These are phyloP conservation scores for Serrognathus titanus DNA, from an alignment of 2,888 invertebrate genomes.

Conservation along the genomic window DNA sequence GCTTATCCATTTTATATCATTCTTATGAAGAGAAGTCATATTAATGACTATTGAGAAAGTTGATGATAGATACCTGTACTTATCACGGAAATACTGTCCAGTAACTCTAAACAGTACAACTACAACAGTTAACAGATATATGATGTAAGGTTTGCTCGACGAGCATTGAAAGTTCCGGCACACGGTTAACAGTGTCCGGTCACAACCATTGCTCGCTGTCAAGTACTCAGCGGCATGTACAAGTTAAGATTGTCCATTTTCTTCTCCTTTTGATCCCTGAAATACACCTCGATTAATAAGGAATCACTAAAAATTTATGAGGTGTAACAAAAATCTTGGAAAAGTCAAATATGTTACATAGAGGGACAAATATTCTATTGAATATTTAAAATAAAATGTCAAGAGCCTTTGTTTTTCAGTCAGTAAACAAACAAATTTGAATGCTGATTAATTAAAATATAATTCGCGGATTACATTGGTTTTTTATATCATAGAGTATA, in stretches of 20 bases:
- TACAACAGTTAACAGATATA: constrained; percentile 46
- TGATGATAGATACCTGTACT: constrained; percentile 37
- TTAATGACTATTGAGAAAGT: neutral
- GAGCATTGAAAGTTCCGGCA: constrained; percentile 6
- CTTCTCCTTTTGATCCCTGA: constrained; percentile 85
- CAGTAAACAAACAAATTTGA: too few relatives aligned
- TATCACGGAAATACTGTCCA: constrained; percentile 43
- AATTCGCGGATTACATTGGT: too few relatives aligned
- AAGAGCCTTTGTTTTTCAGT: too few relatives aligned
- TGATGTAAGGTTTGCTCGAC: constrained; percentile 8
- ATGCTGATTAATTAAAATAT: too few relatives aligned
- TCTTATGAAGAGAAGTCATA: constrained; percentile 17
- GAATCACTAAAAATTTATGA: too few relatives aligned
- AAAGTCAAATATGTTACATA: too few relatives aligned
- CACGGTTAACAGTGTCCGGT: constrained; percentile 42
- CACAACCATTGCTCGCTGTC: constrained; percentile 57
- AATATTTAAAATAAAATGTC: too few relatives aligned
- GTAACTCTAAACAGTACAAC: constrained; percentile 41
- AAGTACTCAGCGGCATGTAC: constrained; percentile 69
- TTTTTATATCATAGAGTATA: too few relatives aligned
- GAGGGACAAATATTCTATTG: too few relatives aligned
- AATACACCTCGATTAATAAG: constrained; percentile 5
- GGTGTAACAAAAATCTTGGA: too few relatives aligned
- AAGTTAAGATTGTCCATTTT: constrained; percentile 83
- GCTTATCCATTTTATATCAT: constrained; percentile 54